Base-by-base conservation (phyloP, 2,888 invertebrate species). In the Scaptomyza polygonia region DNA sequence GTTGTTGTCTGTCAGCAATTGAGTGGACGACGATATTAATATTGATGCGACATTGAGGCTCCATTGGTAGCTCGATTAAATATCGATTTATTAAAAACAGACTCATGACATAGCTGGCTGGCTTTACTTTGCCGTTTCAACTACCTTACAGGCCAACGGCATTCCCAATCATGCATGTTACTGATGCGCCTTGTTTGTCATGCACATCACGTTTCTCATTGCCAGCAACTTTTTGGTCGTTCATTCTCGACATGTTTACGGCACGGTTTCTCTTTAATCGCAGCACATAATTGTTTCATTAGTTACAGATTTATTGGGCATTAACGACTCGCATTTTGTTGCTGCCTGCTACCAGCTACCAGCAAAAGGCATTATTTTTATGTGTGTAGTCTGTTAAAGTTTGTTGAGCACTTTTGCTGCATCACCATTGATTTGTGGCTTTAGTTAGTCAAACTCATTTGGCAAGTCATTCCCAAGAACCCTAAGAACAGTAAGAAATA, bases 271-370 rank as follows among this genome's bases (percentile, higher is more conserved):
- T 67, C 77, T 86, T 82, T 82, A 88, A 83, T 86, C 77, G 88
- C 66, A 57, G 73, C 77, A 64, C 86, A 88, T 82, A 83, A 83
- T 83, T 83, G 84, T 88, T 83, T 83, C 88, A 88, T 83, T 83
- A 83, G 77, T 72, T 77, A 77, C 82, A 88, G 82, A 82, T 82
- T 83, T 83, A 83, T 79, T 77, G 67, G 62, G 71, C 59, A 67
- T 83, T 83, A 88, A 70, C 77, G 63, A 58, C 58, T 61, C 51
- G 6, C 16, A 25, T 29, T 53, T 9, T 36, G 8, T 34, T 44
- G 14, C 39, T 45, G 9, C 8, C 7, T 9, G 21, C 51, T 43
- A 16, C 9, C 49, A 29, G 21, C 51, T 43, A 16, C 9, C 49
- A 29, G 18, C 11, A 5, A 1, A 16, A 29, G 53, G 71, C 72